Percentiles rank a stretch among this genome's conserved stretches.
Conservation (phyloP, 1,140 invertebrate genomes). For the Oncopodura yosiiana region DNA sequence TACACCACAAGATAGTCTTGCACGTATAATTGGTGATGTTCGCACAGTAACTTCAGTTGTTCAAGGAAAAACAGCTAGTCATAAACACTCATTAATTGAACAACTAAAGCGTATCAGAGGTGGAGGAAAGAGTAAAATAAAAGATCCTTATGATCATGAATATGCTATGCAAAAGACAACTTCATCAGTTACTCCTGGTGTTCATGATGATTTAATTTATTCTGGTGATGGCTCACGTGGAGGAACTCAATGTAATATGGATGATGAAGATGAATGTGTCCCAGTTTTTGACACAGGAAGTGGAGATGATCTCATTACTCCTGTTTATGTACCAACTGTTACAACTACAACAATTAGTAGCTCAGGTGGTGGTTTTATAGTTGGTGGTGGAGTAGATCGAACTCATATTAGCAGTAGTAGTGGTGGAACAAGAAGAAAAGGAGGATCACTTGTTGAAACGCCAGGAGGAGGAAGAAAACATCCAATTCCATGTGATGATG, state of each 20-base stretch:
- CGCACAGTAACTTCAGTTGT: conserved; percentile 39
- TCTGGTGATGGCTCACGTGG: conserved; percentile 66
- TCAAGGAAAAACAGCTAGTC: too few relatives aligned
- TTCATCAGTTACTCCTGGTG: conserved; percentile 63
- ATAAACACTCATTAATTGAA: background rate
- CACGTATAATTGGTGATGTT: conserved; percentile 51
- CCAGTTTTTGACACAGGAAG: conserved; percentile 63
- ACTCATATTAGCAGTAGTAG: too few relatives aligned
- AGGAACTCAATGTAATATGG: conserved; percentile 58
- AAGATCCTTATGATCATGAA: background rate
- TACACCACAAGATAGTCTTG: conserved; percentile 62
- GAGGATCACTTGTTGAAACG: conserved; percentile 23
- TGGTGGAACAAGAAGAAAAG: too few relatives aligned
- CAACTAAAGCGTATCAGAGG: background rate
- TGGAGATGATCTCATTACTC: conserved; percentile 75
- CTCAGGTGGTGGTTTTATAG: conserved; percentile 36
- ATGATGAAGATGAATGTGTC: conserved; percentile 76
- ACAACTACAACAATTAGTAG: conserved; percentile 40
- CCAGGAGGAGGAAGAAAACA: conserved; percentile 41
- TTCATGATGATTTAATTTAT: conserved; percentile 74
- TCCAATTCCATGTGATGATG: conserved; percentile 50
- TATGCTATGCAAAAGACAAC: conserved; percentile 53
- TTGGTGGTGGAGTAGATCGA: too few relatives aligned
- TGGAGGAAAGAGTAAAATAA: background rate
- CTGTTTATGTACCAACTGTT: conserved; percentile 76